Conservation (phyloP, 2,888 invertebrate species). For the Limnephilus rhombicus region DNA sequence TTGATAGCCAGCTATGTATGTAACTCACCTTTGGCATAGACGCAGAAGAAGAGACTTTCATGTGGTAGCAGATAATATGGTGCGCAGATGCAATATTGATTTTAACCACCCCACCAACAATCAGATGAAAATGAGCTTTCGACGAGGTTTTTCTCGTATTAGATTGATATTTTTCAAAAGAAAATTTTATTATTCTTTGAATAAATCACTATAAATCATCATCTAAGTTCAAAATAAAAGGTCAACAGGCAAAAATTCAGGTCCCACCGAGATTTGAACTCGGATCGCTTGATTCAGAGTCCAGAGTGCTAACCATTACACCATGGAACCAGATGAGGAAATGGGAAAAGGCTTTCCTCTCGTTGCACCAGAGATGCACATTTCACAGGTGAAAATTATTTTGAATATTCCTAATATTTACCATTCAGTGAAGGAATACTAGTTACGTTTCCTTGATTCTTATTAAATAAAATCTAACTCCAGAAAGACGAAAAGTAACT, state of each 20-base stretch:
- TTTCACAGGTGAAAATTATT: not conserved
- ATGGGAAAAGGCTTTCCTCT: slow-evolving; percentile 20
- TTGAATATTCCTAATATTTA: not conserved
- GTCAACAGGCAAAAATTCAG: slow-evolving; percentile 68
- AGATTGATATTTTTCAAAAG: not conserved
- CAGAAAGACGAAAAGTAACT: too few relatives aligned
- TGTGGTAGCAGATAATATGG: not conserved
- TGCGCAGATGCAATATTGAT: not conserved
- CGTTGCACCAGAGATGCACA: slow-evolving; percentile 18
- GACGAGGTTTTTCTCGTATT: not conserved
- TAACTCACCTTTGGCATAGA: not conserved
- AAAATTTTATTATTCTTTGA: not conserved
- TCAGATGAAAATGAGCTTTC: not conserved
- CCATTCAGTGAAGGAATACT: not conserved
- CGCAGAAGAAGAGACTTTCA: not conserved
- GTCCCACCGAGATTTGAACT: slow-evolving; percentile 81
- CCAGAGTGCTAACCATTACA: slow-evolving; percentile 83
- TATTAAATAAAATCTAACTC: too few relatives aligned
- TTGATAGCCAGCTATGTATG: not conserved
- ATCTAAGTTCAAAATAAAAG: not conserved
- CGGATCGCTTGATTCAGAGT: slow-evolving; percentile 82
- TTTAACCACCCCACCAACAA: not conserved
- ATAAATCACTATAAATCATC: too few relatives aligned
- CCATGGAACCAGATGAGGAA: slow-evolving; percentile 76
- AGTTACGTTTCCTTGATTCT: not conserved